Conservation (phyloP, 2,888 invertebrate species). For the Tetrapedia diversipes region DNA sequence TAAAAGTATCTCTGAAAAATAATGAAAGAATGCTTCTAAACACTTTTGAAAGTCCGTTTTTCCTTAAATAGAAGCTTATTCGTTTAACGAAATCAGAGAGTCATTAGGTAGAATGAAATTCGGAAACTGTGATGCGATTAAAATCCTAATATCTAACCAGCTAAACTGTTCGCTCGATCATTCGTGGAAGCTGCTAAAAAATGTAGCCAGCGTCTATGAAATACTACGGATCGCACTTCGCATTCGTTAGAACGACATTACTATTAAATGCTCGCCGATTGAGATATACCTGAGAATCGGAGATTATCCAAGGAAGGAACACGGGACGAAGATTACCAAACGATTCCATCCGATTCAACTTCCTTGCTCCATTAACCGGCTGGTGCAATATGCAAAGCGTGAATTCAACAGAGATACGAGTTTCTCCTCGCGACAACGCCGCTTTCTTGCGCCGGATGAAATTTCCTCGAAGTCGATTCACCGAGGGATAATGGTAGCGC, state of each 20-base stretch:
- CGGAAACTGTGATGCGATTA: too few species aligned
- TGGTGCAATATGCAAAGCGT: slow-evolving; percentile 1
- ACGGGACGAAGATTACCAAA: background rate
- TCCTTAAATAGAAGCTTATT: too few species aligned
- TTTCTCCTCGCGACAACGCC: background rate
- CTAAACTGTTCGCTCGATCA: too few species aligned
- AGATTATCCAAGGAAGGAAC: background rate
- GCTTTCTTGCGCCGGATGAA: slow-evolving; percentile 11
- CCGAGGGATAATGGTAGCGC: slow-evolving; percentile 44
- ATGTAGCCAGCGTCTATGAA: too few species aligned
- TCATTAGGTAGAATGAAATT: too few species aligned
- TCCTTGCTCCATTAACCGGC: background rate
- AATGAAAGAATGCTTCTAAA: too few species aligned
- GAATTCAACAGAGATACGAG: background rate
- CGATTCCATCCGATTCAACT: slow-evolving; percentile 4
- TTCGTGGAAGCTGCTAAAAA: too few species aligned
- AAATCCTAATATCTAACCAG: too few species aligned
- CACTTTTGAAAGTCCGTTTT: too few species aligned
- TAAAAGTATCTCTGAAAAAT: too few species aligned
- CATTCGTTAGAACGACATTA: background rate
- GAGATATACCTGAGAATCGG: background rate
- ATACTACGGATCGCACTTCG: background rate
- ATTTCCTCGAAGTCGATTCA: slow-evolving; percentile 51
- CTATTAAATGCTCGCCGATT: background rate
- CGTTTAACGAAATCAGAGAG: too few species aligned